Evolutionary conservation across 2,797 vertebrate species (phyloP), one percentile per base, ranked within the genome.

Genomic region (Tarsius wallacei): DNA sequence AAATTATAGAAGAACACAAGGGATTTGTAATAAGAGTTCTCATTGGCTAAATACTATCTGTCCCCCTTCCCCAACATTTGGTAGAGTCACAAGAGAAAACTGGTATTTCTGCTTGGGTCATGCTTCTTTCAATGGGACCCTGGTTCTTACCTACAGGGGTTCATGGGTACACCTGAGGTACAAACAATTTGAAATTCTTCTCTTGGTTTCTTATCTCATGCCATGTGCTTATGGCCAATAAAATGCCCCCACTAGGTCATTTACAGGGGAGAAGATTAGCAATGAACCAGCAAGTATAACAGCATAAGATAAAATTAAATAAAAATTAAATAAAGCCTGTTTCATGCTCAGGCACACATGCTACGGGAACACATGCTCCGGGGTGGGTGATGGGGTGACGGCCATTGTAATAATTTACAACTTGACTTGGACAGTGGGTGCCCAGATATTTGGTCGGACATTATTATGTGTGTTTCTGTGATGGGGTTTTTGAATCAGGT

Each of bases 311-410:
- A 71, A 42, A 61, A 47, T 4, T 47, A 71, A 80, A 33, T 28
- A 15, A 64, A 94, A 85, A n/a, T n/a, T 26, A 85, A 70, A 36
- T 33, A 17, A 66, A 51, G 28, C 4, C 22, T 12, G 28, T 13
- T 4, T 15, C 26, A 47, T 17, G 22, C 55, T 91, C 55, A 47
- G 26, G 26, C 11, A n/a, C 42, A 9, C 53, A 10, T 12, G 24
- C 19, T 22, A 12, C 0, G 13, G 21, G 28, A 22, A 10, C 24
- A 31, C 7, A 42, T 12, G 12, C 47, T 78, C 87, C 70, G 26
- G 31, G 31, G 59, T 17, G 11, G 24, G 51, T 6, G 80, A 11
- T 4, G 2, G 22, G 11, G 0, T 4, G 0, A 49, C 22, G 12
- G 24, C 24, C 14, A 31, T 13, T 1, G 9, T 14, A 6, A 49